These are phyloP conservation scores for Chromoteleia sp. DNA, from an alignment of 2,888 invertebrate species.

Conservation along the genomic window DNA sequence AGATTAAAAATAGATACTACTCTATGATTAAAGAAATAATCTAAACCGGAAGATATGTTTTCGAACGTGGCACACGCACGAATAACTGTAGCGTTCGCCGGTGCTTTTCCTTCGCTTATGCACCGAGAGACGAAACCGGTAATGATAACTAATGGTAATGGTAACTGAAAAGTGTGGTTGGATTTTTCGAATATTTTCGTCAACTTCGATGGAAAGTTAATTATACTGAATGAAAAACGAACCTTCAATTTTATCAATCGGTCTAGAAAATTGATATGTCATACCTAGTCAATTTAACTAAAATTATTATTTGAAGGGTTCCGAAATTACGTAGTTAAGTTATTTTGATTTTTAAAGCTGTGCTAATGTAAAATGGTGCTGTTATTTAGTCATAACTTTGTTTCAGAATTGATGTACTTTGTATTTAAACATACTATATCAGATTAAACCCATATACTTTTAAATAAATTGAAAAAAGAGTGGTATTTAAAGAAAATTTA, in stretches of 20 bases:
- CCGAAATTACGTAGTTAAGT: too few relatives aligned
- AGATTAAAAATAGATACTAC: background rate
- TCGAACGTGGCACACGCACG: background rate
- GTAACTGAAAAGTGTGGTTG: background rate
- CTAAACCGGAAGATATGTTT: background rate
- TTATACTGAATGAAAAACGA: background rate
- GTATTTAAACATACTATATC: too few relatives aligned
- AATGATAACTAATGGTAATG: slow-evolving; percentile 7
- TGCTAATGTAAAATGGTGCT: too few relatives aligned
- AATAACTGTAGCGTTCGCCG: slow-evolving; percentile 3
- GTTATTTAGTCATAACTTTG: too few relatives aligned
- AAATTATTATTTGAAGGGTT: too few relatives aligned
- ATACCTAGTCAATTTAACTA: too few relatives aligned
- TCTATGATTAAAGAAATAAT: background rate
- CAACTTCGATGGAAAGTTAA: background rate
- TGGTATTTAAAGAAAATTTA: too few relatives aligned
- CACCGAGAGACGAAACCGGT: slow-evolving; percentile 1
- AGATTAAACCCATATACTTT: too few relatives aligned
- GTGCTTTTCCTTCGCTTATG: slow-evolving; percentile 1
- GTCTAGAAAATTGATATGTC: too few relatives aligned
- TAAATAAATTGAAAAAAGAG: too few relatives aligned
- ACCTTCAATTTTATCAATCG: background rate
- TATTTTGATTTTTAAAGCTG: too few relatives aligned
- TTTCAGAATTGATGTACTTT: too few relatives aligned
- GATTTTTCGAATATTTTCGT: slow-evolving; percentile 1